Evolutionary conservation across 2,113 vertebrate genomes (phyloP).

Genomic region (Rhabdomys dilectus): DNA sequence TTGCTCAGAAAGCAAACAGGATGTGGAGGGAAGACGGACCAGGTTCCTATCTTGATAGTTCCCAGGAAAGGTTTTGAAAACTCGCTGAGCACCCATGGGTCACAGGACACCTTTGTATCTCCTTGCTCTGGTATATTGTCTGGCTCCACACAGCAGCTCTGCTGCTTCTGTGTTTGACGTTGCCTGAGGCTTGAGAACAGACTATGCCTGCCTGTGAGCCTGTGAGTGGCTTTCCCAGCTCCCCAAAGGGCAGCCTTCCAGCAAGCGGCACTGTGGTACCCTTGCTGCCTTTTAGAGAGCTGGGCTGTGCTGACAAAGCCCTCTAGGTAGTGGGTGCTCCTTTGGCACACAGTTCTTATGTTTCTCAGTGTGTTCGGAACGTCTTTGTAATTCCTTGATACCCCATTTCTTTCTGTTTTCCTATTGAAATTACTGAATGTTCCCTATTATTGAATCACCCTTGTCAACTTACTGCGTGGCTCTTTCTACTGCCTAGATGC

Average conservation of each 20-base stretch:
- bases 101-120: background rate
- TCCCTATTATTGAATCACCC: no score
- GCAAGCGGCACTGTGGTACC: accelerated
- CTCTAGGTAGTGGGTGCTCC: background rate
- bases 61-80: background rate
- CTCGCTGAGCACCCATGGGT: background rate
- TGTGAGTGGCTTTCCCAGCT: background rate
- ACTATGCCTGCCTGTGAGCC: background rate
- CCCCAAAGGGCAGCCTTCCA: background rate
- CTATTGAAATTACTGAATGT: background rate
- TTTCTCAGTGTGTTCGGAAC: background rate
- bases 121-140: background rate
- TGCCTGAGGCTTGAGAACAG: no score
- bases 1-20: background rate
- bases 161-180: background rate
- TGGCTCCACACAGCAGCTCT: background rate
- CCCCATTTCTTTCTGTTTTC: background rate
- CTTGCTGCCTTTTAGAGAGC: background rate
- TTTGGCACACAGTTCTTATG: background rate
- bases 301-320: background rate
- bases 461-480: background rate
- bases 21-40: accelerated
- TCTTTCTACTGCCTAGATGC: background rate
- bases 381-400: background rate
- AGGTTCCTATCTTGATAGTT: background rate